A percentile compares a stretch with the other conserved stretches of the same genome.
Evolutionary conservation across 1,140 invertebrate genomes (phyloP).

Genomic region (Chrysoperla carnea): DNA sequence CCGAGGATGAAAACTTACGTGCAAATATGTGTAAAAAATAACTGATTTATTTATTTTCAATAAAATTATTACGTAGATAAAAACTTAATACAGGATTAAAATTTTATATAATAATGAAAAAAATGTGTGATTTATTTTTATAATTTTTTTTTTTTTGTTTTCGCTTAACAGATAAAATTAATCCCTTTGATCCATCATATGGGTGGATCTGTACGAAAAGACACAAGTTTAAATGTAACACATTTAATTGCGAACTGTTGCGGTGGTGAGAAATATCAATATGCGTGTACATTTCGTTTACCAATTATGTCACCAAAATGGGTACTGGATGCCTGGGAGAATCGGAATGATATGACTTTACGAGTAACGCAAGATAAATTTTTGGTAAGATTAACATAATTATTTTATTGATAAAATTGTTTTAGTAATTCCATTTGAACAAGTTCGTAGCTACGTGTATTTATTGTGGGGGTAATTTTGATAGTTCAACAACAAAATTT

Average conservation of each 20-base stretch:
- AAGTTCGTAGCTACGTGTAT: too few relatives aligned
- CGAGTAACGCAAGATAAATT: conserved; percentile 44
- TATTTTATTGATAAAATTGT: too few relatives aligned
- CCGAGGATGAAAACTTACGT: too few relatives aligned
- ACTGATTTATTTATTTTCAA: too few relatives aligned
- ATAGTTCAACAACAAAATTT: too few relatives aligned
- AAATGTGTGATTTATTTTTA: conserved; percentile 3
- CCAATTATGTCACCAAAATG: conserved; percentile 77
- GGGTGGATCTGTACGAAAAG: conserved; percentile 84
- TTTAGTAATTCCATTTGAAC: too few relatives aligned
- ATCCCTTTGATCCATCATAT: conserved; percentile 80
- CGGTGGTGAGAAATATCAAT: conserved; percentile 74
- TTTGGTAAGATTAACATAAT: conserved; percentile 35
- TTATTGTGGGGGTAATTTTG: too few relatives aligned
- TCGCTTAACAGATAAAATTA: conserved; percentile 48
- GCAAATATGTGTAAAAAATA: too few relatives aligned
- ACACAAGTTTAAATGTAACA: conserved; percentile 72
- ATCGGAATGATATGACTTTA: conserved; percentile 46
- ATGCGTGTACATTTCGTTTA: conserved; percentile 73
- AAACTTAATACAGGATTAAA: too few relatives aligned
- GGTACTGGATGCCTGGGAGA: conserved; percentile 73
- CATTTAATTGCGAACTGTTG: conserved; percentile 80
- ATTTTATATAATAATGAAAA: conserved; percentile 1
- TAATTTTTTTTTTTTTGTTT: conserved; percentile 6
- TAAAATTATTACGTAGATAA: too few relatives aligned